Evolutionary conservation across 1,140 invertebrate genomes (phyloP).

Genomic region (Solenopsis invicta): DNA sequence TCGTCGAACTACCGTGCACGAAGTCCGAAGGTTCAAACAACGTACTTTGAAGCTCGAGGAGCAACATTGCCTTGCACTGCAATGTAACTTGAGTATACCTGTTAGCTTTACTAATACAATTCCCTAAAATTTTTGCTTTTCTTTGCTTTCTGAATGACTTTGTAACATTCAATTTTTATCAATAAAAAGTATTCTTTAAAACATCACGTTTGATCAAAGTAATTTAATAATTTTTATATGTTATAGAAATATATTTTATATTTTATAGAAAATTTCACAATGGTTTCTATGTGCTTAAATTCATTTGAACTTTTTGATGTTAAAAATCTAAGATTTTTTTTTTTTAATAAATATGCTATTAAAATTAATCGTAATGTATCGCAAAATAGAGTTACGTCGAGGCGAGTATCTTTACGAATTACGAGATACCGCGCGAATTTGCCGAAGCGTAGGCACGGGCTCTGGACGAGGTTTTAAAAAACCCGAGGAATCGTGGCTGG

Average conservation of each 20-base stretch:
- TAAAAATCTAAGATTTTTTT: neutral
- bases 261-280: neutral
- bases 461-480: slow-evolving; percentile 30
- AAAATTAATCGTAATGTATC: slow-evolving; percentile 23
- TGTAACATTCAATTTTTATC: neutral
- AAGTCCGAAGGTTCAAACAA: neutral
- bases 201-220: neutral
- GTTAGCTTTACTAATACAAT: neutral
- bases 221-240: neutral
- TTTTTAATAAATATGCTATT: neutral
- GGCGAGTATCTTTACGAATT: slow-evolving; percentile 23
- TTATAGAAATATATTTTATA: too few relatives aligned
- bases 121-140: neutral
- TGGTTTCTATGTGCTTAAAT: neutral
- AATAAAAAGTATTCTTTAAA: neutral
- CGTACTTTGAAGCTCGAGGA: slow-evolving; percentile 29
- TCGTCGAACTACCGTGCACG: slow-evolving; percentile 68
- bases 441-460: slow-evolving; percentile 12
- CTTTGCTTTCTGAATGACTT: neutral
- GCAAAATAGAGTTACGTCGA: slow-evolving; percentile 3
- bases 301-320: neutral
- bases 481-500: slow-evolving; percentile 42
- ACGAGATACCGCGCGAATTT: slow-evolving; percentile 43
- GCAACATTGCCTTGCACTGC: neutral
- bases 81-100: neutral